These are phyloP conservation scores for Beaufortia kweichowensis DNA, from an alignment of 2,113 vertebrate genomes.

Conservation along the genomic window DNA sequence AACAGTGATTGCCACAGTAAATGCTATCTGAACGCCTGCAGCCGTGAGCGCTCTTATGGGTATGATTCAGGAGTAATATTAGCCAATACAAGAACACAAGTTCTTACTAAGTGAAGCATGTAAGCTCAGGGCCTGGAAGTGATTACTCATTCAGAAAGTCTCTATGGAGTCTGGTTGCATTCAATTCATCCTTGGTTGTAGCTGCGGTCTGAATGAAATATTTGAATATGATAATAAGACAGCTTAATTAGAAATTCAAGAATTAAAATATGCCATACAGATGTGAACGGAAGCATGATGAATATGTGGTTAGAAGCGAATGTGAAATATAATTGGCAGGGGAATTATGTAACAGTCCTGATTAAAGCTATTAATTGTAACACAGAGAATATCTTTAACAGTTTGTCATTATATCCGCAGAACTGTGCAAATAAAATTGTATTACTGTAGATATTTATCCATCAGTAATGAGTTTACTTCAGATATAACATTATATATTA, in stretches of 20 bases:
- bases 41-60: neutral
- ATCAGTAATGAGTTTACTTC: too few relatives aligned
- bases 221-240: neutral
- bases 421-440: neutral
- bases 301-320: neutral
- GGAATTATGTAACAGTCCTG: neutral
- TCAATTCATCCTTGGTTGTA: neutral
- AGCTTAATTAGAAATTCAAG: too few relatives aligned
- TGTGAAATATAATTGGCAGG: neutral
- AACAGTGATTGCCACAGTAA: too few relatives aligned
- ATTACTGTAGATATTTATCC: too few relatives aligned
- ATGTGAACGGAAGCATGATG: neutral
- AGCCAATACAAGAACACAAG: neutral
- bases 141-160: slow-evolving; percentile 6
- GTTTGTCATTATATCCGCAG: neutral
- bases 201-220: neutral
- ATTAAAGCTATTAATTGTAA: neutral
- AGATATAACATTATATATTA: too few relatives aligned
- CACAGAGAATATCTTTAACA: neutral
- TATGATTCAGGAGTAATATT: neutral
- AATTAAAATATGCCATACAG: neutral
- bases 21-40: neutral
- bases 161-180: slow-evolving; percentile 1
- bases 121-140: neutral
- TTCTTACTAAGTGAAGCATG: neutral